A percentile compares a stretch with the other conserved stretches of the same genome.
phyloP scores from a whole-genome alignment of 1,140 invertebrate genomes.

The Pantala flavescens region DNA sequence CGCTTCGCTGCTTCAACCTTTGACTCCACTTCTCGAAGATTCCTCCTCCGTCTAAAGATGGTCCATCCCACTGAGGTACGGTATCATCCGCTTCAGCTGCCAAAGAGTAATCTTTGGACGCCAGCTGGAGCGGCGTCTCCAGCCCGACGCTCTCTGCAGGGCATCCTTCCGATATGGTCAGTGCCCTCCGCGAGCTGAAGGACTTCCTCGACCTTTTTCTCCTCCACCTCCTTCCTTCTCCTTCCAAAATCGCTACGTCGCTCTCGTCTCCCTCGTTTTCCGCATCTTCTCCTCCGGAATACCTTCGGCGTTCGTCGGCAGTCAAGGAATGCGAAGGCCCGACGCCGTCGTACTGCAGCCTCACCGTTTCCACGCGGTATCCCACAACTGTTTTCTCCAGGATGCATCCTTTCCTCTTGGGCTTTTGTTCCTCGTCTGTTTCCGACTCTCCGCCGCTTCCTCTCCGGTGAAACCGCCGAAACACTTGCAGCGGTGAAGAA shows the following conservation, averaged over 20 bases:
- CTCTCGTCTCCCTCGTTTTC: background rate
- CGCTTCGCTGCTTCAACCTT: slow-evolving; percentile 42
- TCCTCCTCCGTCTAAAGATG: slow-evolving; percentile 23
- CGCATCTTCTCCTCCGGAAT: background rate
- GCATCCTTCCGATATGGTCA: background rate
- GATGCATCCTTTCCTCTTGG: background rate
- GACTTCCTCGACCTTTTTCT: background rate
- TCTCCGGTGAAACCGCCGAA: background rate
- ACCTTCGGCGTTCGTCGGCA: background rate
- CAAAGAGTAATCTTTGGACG: background rate
- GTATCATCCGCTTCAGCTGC: background rate
- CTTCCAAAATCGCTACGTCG: background rate
- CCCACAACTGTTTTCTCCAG: no score
- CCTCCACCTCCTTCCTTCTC: background rate
- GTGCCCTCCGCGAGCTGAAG: background rate
- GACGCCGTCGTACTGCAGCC: background rate
- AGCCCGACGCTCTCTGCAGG: background rate
- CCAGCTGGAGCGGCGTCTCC: background rate
- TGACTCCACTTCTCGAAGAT: slow-evolving; percentile 46
- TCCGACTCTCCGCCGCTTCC: background rate
- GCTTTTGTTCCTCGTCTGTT: background rate
- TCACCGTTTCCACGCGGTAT: background rate
- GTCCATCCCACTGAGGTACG: background rate
- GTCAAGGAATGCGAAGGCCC: background rate
- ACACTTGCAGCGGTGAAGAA: background rate